A percentile compares a stretch with the other conserved stretches of the same genome.
phyloP scores from a whole-genome alignment of 2,797 vertebrate genomes.

The Aeoliscus strigatus region DNA sequence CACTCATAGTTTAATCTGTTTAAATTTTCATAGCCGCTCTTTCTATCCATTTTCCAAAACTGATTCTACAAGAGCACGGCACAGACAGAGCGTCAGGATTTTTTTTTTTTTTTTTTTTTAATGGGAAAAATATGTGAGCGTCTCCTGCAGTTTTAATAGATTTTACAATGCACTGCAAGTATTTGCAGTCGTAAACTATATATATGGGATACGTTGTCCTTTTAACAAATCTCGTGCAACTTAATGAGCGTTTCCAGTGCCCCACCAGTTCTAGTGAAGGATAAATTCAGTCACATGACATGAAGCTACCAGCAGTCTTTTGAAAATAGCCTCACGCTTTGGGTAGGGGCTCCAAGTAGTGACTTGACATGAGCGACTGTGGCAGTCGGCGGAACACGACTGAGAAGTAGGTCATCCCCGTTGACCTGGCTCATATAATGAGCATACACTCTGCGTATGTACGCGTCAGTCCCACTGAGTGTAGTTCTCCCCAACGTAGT shows the following conservation, averaged over 20 bases:
- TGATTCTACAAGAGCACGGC: constrained; percentile 19
- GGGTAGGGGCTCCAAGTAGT: constrained; percentile 68
- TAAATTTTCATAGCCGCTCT: constrained; percentile 57
- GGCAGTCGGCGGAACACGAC: constrained; percentile 79
- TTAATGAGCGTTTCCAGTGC: too few relatives aligned
- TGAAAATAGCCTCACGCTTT: too few relatives aligned
- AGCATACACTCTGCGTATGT: constrained; percentile 51
- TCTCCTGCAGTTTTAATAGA: neutral
- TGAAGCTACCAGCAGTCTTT: too few relatives aligned
- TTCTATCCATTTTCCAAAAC: constrained; percentile 55
- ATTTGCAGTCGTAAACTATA: too few relatives aligned
- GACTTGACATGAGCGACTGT: constrained; percentile 80
- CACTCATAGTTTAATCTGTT: constrained; percentile 53
- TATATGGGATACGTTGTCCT: too few relatives aligned
- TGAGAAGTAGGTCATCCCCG: constrained; percentile 89
- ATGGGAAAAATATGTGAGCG: constrained; percentile 12
- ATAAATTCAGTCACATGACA: too few relatives aligned
- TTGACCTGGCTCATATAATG: constrained; percentile 86
- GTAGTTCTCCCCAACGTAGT: too few relatives aligned
- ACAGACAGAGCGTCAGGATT: neutral
- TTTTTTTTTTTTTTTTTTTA: constrained; percentile 5
- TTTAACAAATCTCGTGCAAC: too few relatives aligned
- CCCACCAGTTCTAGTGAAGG: too few relatives aligned
- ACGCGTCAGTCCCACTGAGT: too few relatives aligned
- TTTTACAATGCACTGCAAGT: too few relatives aligned